Evolutionary conservation across 37 sponge, comb jelly and placozoan genomes (phyloP).

Genomic region (Eunapius fragilis): DNA sequence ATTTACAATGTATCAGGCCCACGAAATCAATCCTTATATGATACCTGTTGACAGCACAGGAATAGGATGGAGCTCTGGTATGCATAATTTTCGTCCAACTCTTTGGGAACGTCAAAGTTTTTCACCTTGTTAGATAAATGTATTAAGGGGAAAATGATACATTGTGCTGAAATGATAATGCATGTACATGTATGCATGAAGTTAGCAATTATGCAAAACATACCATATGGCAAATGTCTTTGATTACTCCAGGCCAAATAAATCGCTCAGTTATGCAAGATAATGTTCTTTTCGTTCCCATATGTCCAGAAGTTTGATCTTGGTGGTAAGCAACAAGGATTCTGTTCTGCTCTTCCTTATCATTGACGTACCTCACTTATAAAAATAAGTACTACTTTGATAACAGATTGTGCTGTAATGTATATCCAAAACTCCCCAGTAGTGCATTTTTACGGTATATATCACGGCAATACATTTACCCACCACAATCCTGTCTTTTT

Average conservation of each 20-base stretch:
- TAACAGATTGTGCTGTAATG: neutral
- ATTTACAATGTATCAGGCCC: neutral
- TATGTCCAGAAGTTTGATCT: conserved; percentile 26
- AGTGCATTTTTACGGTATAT: neutral
- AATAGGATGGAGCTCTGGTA: neutral
- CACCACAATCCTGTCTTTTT: conserved; percentile 5
- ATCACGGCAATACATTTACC: neutral
- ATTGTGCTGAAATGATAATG: neutral
- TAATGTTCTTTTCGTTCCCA: conserved; percentile 12
- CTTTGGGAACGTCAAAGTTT: conserved; percentile 2
- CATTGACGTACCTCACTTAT: neutral
- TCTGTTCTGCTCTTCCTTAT: conserved; percentile 6
- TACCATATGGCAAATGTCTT: conserved; percentile 12
- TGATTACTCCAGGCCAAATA: no score
- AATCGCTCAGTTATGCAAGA: no score
- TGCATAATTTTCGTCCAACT: neutral
- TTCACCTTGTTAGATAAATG: neutral
- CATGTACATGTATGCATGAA: neutral
- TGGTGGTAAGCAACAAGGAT: conserved; percentile 18
- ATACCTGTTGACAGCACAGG: no score
- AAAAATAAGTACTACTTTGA: neutral
- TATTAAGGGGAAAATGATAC: neutral
- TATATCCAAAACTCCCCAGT: neutral
- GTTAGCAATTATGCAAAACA: conserved; percentile 6
- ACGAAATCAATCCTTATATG: neutral